Conservation (phyloP, 1,140 invertebrate species). For the Bombus pascuorum region DNA sequence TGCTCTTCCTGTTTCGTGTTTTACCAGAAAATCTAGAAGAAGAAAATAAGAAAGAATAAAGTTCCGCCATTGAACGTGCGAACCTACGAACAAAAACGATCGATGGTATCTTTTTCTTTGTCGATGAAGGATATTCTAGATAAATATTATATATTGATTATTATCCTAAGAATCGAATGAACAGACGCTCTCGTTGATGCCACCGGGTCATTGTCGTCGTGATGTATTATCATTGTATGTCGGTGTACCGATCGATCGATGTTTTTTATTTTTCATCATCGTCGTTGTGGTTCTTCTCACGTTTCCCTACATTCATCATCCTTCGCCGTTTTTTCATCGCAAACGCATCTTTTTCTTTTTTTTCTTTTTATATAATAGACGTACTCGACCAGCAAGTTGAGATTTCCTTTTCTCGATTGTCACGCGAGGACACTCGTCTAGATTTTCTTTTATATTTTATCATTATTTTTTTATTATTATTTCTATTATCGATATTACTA, state of each 20-base stretch:
- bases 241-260: conserved; percentile 32
- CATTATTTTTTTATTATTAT: neutral
- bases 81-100: neutral
- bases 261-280: conserved; percentile 12
- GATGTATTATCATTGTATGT: conserved; percentile 29
- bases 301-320: neutral
- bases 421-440: conserved; percentile 6
- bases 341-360: neutral
- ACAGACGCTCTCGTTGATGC: conserved; percentile 39
- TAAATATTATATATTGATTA: conserved; percentile 1
- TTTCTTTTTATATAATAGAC: neutral
- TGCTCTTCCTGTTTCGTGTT: conserved; percentile 6
- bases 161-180: conserved; percentile 15
- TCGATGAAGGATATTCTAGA: neutral
- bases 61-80: neutral
- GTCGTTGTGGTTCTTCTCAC: conserved; percentile 14
- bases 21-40: neutral
- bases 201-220: conserved; percentile 40
- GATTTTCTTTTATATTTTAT: conserved; percentile 13
- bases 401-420: conserved; percentile 39
- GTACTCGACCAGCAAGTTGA: neutral
- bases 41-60: neutral
- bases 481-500: neutral
- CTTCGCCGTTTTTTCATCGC: neutral
- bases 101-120: neutral